Evolutionary conservation across 2,113 vertebrate species (phyloP).

Genomic region (Progne subis): DNA sequence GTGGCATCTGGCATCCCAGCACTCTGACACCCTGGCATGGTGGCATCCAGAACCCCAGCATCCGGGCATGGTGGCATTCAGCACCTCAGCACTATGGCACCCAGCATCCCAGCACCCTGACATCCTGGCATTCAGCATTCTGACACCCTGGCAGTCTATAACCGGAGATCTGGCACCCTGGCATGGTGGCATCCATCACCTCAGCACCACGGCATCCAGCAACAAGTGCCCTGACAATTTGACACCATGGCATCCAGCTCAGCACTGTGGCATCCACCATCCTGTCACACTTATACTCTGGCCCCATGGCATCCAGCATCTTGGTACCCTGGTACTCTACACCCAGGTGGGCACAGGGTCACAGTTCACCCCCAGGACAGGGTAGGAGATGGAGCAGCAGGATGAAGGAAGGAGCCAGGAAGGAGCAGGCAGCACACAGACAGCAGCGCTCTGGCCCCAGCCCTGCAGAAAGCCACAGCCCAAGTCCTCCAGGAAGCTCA

Average conservation of each 20-base stretch:
- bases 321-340: neutral
- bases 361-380: neutral
- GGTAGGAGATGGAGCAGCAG: accelerated
- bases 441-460: accelerated
- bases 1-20: neutral
- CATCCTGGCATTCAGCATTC: neutral
- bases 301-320: neutral
- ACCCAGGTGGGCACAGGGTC: neutral
- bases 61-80: neutral
- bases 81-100: neutral
- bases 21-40: neutral
- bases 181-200: neutral
- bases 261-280: neutral
- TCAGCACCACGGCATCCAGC: neutral
- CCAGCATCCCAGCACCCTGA: neutral
- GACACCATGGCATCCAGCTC: neutral
- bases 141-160: neutral
- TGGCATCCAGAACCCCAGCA: neutral
- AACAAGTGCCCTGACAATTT: neutral
- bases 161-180: neutral
- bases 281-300: neutral
- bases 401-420: neutral
- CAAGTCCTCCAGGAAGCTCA: neutral
- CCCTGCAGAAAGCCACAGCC: neutral
- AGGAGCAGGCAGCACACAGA: neutral